phyloP scores from a whole-genome alignment of 2,888 invertebrate genomes.

The Tiliacea aurago region DNA sequence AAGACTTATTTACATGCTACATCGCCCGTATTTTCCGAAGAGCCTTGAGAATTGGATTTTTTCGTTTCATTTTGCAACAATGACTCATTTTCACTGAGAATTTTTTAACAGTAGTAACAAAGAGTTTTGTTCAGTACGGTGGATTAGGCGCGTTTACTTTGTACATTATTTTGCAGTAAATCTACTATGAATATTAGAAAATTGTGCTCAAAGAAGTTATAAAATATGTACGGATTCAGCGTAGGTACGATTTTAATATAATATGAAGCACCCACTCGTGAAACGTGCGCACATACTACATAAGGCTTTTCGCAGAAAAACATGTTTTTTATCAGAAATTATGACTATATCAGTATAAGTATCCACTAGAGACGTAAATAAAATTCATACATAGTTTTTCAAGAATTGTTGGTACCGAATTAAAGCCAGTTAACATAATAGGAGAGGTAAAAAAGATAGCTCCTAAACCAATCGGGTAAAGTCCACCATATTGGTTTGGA shows the following conservation, averaged over 20 bases:
- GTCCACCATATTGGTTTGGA: conserved; percentile 9
- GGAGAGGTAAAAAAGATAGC: not conserved
- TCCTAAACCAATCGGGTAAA: conserved; percentile 5
- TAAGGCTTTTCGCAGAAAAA: conserved; percentile 2
- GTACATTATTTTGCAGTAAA: conserved; percentile 35
- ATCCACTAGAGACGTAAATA: not conserved
- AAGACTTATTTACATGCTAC: conserved; percentile 82
- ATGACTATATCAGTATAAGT: not conserved
- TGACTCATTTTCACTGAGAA: conserved; percentile 43
- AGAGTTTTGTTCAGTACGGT: conserved; percentile 17
- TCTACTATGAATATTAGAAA: conserved; percentile 23
- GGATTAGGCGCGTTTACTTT: conserved; percentile 31
- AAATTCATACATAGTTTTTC: not conserved
- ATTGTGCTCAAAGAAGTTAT: conserved; percentile 28
- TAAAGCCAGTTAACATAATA: not conserved
- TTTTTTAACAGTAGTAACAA: conserved; percentile 31
- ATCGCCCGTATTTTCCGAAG: conserved; percentile 72
- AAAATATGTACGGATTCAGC: conserved; percentile 26
- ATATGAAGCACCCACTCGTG: conserved; percentile 4
- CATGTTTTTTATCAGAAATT: not conserved
- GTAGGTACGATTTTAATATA: not conserved
- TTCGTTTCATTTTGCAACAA: conserved; percentile 50
- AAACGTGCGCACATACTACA: not conserved
- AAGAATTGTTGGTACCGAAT: not conserved
- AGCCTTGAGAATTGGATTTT: conserved; percentile 54